Evolutionary conservation across 1,140 invertebrate genomes (phyloP).

Genomic region (Octopus bimaculoides): DNA sequence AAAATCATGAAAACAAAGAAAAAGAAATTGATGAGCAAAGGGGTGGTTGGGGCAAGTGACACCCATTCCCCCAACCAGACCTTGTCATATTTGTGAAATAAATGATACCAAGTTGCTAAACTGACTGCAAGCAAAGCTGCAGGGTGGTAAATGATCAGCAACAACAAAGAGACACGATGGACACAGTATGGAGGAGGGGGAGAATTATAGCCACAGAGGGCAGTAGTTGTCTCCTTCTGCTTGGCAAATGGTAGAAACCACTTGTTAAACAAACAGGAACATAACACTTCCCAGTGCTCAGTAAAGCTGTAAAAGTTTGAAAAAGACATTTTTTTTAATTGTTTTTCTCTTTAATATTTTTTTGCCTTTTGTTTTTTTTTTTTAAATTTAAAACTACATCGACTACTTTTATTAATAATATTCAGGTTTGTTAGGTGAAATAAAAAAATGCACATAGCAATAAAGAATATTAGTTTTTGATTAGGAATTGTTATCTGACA

Average conservation of each 20-base stretch:
- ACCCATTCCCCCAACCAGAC: no score
- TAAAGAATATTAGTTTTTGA: not conserved
- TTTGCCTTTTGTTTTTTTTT: not conserved
- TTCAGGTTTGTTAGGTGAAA: slow-evolving; percentile 1
- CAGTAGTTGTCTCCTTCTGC: not conserved
- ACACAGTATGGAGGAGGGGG: not conserved
- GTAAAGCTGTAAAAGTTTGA: slow-evolving; percentile 6
- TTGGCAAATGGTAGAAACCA: slow-evolving; percentile 3
- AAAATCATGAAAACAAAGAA: slow-evolving; percentile 7
- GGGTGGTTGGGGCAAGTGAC: no score
- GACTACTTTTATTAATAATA: not conserved
- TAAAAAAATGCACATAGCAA: slow-evolving; percentile 9
- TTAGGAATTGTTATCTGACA: not conserved
- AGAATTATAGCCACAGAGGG: not conserved
- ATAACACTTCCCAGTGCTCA: slow-evolving; percentile 1
- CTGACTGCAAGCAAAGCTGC: slow-evolving; percentile 3
- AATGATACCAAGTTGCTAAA: not conserved
- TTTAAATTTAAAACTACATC: slow-evolving; percentile 4
- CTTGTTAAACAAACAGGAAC: not conserved
- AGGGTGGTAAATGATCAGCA: not conserved
- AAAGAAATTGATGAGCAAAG: not conserved
- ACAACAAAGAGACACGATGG: slow-evolving; percentile 2
- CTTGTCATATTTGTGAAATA: slow-evolving; percentile 3
- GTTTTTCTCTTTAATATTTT: not conserved
- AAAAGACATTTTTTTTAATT: slow-evolving; percentile 8